A percentile compares a stretch with the other conserved stretches of the same genome.
Evolutionary conservation across 2,797 vertebrate genomes (phyloP).

Genomic region (Microchirus variegatus): DNA sequence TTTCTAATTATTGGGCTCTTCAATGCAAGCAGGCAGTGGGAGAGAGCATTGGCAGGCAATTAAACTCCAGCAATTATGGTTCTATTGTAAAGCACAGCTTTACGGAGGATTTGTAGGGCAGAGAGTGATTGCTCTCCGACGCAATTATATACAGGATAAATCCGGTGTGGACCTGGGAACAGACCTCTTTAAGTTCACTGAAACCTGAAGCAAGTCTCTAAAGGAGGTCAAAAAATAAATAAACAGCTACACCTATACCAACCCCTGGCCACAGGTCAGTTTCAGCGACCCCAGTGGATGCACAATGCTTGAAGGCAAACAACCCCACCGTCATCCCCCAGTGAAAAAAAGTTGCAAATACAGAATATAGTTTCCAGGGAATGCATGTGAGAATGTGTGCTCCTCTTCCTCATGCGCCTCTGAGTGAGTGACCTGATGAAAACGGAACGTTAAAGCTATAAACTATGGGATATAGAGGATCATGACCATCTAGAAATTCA

Average conservation of each 20-base stretch:
- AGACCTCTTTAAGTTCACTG: constrained; percentile 64
- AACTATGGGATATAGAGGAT: constrained; percentile 64
- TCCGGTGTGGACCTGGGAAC: constrained; percentile 73
- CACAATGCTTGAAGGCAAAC: constrained; percentile 30
- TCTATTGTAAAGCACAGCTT: constrained; percentile 84
- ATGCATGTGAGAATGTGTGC: constrained; percentile 58
- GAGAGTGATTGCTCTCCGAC: constrained; percentile 79
- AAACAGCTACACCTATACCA: constrained; percentile 15
- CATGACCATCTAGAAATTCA: constrained; percentile 79
- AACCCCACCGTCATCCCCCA: constrained; percentile 49
- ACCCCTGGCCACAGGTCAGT: constrained; percentile 9
- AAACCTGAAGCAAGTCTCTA: constrained; percentile 37
- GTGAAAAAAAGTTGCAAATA: constrained; percentile 13
- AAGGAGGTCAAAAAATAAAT: constrained; percentile 30
- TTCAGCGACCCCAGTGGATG: constrained; percentile 14
- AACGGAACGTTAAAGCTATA: constrained; percentile 73
- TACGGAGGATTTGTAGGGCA: constrained; percentile 82
- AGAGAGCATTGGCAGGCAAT: constrained; percentile 85
- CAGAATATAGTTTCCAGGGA: constrained; percentile 66
- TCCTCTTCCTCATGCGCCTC: constrained; percentile 66
- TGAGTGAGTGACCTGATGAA: constrained; percentile 75
- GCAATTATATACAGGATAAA: constrained; percentile 84
- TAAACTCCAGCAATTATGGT: constrained; percentile 87
- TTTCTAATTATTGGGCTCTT: constrained; percentile 86
- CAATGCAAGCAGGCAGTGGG: constrained; percentile 79